A percentile compares a stretch with the other conserved stretches of the same genome.
These are phyloP conservation scores for Buceros bicornis DNA, from an alignment of 2,797 vertebrate genomes.

Conservation along the genomic window DNA sequence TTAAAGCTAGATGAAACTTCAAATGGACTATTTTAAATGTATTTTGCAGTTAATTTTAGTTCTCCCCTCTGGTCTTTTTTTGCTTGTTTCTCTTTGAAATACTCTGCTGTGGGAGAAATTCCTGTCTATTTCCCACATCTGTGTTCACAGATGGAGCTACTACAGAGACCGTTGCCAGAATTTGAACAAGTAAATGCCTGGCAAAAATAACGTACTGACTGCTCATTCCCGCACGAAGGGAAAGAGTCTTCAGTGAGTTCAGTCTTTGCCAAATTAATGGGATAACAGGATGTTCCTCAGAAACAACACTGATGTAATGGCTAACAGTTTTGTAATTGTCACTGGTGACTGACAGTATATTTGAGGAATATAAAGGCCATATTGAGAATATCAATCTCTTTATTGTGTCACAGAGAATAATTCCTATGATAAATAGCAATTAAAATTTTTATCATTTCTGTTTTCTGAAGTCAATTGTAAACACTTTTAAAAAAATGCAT, in stretches of 20 bases:
- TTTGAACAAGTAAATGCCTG: not conserved
- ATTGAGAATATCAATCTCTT: not conserved
- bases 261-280: conserved; percentile 24
- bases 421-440: not conserved
- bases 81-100: conserved; percentile 10
- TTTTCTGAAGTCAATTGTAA: not conserved
- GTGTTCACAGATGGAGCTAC: conserved; percentile 63
- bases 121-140: conserved; percentile 52
- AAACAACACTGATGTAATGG: not conserved
- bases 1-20: conserved; percentile 25
- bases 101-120: conserved; percentile 10
- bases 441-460: not conserved
- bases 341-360: not conserved
- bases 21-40: conserved; percentile 7
- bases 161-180: conserved; percentile 42
- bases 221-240: not conserved
- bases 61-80: conserved; percentile 18
- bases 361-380: not conserved
- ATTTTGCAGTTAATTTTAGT: conserved; percentile 43
- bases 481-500: not conserved
- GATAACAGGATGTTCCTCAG: conserved; percentile 24
- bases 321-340: not conserved
- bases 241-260: conserved; percentile 7
- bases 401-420: not conserved
- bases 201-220: conserved; percentile 30